Base-by-base conservation (phyloP, 1,140 invertebrate species). In the Portunus trituberculatus region DNA sequence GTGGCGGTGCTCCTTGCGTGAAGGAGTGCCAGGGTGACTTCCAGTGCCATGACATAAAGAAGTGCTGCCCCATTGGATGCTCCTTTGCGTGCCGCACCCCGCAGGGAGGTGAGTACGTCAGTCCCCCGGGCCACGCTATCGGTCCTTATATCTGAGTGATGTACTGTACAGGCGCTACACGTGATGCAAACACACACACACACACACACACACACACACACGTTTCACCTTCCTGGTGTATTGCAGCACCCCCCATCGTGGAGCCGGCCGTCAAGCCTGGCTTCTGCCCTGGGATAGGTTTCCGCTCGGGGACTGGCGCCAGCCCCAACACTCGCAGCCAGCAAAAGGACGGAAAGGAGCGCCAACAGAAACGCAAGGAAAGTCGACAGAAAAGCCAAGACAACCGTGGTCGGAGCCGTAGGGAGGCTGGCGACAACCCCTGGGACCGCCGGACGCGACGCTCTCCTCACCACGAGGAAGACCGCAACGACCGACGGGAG, bases 1-100 rank as follows among this genome's bases (percentile, higher is more conserved):
- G 52, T 31, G 29, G 86, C 46, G 32, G 48, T 28, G 52, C 83
- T 25, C 48, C 93, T 46, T 94, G 93, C 86, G 84, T 88, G 45
- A 12, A 45, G 29, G 93, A 94, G 52, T 94, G 93, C 86, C 93
- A 94, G 93, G 67, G 84, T 31, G 93, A 94, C 48, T 76, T 52
- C 83, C 86, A 94, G 4, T 94, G 93, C 93, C 39, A 29, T 39
- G 48, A 52, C 28, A 0, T 89, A 28, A n/a, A 87, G 39, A 94
- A 94, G 52, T 94, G 93, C 31, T 94, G 93, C 86, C 84, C 93
- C 83, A 82, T 94, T 7, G 93, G 93, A 46, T 94, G 93, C 93
- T 94, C 93, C 52, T 14, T 52, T 20, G 46, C 84, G 14, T 94
- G 93, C 67, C 84, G 93, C 7, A 88, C 46, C 48, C 93, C 93